Conservation (phyloP, 2,113 vertebrate genomes). For the Dicentrarchus labrax region DNA sequence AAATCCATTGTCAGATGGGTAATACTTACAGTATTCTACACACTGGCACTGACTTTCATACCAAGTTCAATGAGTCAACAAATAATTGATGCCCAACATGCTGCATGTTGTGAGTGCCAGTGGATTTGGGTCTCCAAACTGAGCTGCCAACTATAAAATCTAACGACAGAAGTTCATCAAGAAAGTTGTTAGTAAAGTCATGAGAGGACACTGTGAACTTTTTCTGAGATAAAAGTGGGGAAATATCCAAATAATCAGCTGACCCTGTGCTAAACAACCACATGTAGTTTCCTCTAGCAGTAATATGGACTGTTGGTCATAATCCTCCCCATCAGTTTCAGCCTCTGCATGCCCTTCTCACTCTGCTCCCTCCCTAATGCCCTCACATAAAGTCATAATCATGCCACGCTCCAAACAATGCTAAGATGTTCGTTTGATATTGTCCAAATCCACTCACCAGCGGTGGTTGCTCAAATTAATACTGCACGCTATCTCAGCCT, state of each 20-base stretch:
- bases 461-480: conserved; percentile 70
- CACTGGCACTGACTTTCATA: neutral
- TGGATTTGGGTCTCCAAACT: conserved; percentile 5
- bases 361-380: conserved; percentile 5
- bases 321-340: conserved; percentile 64
- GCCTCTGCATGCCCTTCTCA: conserved; percentile 21
- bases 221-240: conserved; percentile 1
- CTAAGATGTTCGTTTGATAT: conserved; percentile 72
- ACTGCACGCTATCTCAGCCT: conserved; percentile 61
- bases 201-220: conserved; percentile 23
- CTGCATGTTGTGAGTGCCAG: conserved; percentile 18
- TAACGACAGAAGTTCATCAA: neutral
- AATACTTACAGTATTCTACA: neutral
- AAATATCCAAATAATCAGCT: conserved; percentile 12
- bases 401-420: conserved; percentile 59
- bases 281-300: neutral
- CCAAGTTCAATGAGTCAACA: conserved; percentile 14
- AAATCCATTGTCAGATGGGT: neutral
- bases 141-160: neutral
- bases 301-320: conserved; percentile 27
- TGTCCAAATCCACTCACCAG: conserved; percentile 76
- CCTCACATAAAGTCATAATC: conserved; percentile 52
- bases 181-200: conserved; percentile 21
- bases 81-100: conserved; percentile 57
- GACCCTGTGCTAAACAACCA: conserved; percentile 3